A percentile compares a stretch with the other conserved stretches of the same genome.
phyloP scores from a whole-genome alignment of 1,140 invertebrate species.

The Drosophila azteca region DNA sequence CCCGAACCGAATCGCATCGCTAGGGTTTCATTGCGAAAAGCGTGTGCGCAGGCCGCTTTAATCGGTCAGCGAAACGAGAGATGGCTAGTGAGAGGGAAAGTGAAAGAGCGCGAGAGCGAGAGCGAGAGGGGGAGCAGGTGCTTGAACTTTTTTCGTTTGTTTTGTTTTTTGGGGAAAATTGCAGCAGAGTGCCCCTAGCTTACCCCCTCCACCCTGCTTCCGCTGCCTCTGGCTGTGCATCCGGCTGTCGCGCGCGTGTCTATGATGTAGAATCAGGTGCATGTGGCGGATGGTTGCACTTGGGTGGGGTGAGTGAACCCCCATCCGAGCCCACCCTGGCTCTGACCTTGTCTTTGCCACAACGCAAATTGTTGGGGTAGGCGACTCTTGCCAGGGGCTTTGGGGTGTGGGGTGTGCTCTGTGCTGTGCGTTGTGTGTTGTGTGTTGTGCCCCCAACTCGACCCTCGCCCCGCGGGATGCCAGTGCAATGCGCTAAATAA shows the following conservation, averaged over 20 bases:
- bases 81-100: slow-evolving; percentile 25
- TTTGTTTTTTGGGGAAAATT: too few species aligned
- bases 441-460: too few species aligned
- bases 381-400: slow-evolving; percentile 29
- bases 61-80: slow-evolving; percentile 27
- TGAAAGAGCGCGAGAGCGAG: slow-evolving; percentile 3
- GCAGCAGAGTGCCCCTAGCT: too few species aligned
- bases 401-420: not conserved
- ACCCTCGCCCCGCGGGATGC: not conserved
- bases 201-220: too few species aligned
- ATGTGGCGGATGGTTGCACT: not conserved
- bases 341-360: slow-evolving; percentile 6
- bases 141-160: slow-evolving; percentile 49
- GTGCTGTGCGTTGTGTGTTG: not conserved
- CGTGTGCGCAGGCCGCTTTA: slow-evolving; percentile 26
- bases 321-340: not conserved
- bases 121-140: slow-evolving; percentile 39
- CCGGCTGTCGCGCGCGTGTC: slow-evolving; percentile 22
- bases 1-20: too few species aligned
- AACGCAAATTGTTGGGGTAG: slow-evolving; percentile 68
- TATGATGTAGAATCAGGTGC: slow-evolving; percentile 45
- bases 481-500: slow-evolving; percentile 36
- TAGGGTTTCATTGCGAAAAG: slow-evolving; percentile 32
- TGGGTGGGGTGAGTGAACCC: slow-evolving; percentile 39
- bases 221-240: too few species aligned